Percentiles rank a stretch among this genome's conserved stretches.
These are phyloP conservation scores for Sepiola atlantica DNA, from an alignment of 2,888 invertebrate species.

Conservation along the genomic window DNA sequence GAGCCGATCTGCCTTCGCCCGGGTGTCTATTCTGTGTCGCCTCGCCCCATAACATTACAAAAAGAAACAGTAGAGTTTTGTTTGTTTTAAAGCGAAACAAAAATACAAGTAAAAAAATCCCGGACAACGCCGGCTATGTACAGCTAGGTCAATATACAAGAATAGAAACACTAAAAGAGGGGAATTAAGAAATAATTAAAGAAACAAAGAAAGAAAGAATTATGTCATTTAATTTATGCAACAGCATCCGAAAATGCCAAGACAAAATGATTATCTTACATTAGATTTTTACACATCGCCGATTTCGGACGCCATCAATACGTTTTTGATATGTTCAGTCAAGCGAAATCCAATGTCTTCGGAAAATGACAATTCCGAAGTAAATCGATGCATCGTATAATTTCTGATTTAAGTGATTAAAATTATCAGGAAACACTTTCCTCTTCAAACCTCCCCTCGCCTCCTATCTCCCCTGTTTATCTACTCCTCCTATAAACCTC, in stretches of 20 bases:
- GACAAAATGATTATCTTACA: neutral
- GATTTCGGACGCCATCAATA: neutral
- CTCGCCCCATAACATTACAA: too few relatives aligned
- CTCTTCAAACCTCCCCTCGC: neutral
- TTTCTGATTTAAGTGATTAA: conserved; percentile 17
- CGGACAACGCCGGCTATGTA: too few relatives aligned
- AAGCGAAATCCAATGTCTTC: neutral
- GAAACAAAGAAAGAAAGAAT: neutral
- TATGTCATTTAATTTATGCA: too few relatives aligned
- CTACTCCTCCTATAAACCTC: too few relatives aligned
- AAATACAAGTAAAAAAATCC: too few relatives aligned
- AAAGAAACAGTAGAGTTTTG: too few relatives aligned
- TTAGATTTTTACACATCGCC: neutral
- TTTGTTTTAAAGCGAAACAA: too few relatives aligned
- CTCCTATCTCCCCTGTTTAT: too few relatives aligned
- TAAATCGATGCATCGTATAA: neutral
- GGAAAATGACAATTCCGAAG: neutral
- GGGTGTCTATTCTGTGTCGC: too few relatives aligned
- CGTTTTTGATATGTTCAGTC: neutral
- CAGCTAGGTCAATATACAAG: too few relatives aligned
- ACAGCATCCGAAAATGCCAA: neutral
- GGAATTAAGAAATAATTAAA: neutral
- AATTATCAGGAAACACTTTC: neutral
- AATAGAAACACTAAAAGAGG: too few relatives aligned
- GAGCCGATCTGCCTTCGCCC: too few relatives aligned